Conservation (phyloP, 2,888 invertebrate species). For the Coelogynopora nodosa region DNA sequence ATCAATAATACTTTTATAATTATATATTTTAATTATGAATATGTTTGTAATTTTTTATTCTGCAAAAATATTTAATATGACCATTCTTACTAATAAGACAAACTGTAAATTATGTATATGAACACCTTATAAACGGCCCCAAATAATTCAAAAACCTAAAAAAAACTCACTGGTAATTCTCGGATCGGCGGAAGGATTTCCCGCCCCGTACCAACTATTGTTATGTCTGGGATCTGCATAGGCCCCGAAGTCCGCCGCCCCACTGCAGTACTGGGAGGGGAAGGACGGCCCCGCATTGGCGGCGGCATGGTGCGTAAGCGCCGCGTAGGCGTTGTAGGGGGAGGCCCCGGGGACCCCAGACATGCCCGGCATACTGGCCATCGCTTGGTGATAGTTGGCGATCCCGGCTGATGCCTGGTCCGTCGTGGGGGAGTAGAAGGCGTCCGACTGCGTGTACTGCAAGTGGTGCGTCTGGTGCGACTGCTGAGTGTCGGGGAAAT, state of each 20-base stretch:
- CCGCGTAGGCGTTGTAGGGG: constrained; percentile 36
- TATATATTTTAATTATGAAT: no score
- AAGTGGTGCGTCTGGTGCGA: not conserved
- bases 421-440: not conserved
- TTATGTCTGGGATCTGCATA: constrained; percentile 29
- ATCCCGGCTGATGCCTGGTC: not conserved
- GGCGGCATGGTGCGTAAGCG: constrained; percentile 30
- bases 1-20: no score
- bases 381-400: not conserved
- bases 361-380: constrained; percentile 34
- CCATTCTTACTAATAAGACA: no score
- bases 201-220: constrained; percentile 27
- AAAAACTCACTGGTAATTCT: constrained; percentile 19
- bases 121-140: no score
- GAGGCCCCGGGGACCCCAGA: constrained; percentile 32
- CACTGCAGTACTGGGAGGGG: constrained; percentile 29
- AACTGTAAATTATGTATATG: no score
- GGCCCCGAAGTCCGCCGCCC: constrained; percentile 24
- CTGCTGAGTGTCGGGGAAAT: not conserved
- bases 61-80: no score
- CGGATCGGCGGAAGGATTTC: constrained; percentile 36
- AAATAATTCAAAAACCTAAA: no score
- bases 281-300: constrained; percentile 1
- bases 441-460: not conserved
- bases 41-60: no score